These are phyloP conservation scores for Physeter macrocephalus DNA, from an alignment of 2,113 vertebrate genomes.

Conservation along the genomic window DNA sequence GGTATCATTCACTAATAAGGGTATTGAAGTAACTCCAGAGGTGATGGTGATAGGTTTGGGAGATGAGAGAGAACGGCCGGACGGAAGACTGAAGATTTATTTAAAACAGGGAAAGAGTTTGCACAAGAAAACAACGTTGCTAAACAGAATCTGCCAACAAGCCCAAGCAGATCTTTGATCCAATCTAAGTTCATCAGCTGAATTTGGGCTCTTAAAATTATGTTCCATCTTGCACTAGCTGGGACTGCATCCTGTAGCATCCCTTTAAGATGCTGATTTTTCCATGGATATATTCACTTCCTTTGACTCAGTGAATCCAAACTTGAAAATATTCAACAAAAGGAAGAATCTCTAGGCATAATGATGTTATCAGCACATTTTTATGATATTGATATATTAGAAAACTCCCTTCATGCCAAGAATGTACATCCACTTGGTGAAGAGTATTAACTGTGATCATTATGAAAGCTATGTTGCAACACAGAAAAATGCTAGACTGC, in stretches of 20 bases:
- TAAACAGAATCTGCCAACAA: not conserved
- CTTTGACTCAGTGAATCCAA: not conserved
- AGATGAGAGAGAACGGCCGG: not conserved
- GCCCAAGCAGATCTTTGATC: not conserved
- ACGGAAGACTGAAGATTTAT: not conserved
- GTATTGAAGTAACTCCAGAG: not conserved
- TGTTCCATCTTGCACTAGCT: not conserved
- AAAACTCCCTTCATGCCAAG: not conserved
- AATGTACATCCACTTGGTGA: not conserved
- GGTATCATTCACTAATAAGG: not conserved
- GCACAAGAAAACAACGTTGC: slow-evolving; percentile 16
- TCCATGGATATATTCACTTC: not conserved
- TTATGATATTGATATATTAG: not conserved
- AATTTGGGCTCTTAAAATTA: not conserved
- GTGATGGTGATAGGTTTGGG: not conserved
- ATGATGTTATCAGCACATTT: not conserved
- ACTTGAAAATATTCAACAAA: not conserved
- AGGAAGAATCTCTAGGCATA: not conserved
- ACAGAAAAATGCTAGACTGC: not conserved
- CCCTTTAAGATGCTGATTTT: not conserved
- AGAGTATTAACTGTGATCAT: not conserved
- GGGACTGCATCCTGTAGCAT: not conserved
- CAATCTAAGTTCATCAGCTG: not conserved
- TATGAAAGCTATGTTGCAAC: not conserved
- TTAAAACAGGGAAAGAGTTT: slow-evolving; percentile 9